Evolutionary conservation across 2,797 vertebrate species (phyloP), one percentile per base, ranked within the genome.

Genomic region (Trachurus trachurus): DNA sequence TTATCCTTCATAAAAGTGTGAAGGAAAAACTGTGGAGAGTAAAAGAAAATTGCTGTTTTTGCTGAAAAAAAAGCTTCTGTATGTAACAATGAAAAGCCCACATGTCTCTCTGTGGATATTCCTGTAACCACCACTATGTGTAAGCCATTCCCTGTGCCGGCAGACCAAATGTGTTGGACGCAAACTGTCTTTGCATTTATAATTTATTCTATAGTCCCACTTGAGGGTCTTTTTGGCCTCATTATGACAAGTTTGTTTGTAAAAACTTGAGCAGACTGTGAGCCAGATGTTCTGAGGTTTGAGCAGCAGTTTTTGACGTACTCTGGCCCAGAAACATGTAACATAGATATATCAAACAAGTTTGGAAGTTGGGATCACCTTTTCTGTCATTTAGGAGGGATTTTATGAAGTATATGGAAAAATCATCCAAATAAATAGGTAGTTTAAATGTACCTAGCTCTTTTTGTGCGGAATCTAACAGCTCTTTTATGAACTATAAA

Each of bases 151-250:
- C 34, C 5, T 37, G 61, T 66, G 68, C 54, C 66, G 66, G 52
- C 9, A 45, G 54, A 65, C 54, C 39, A 65, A 78, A 75, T 66
- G 53, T 19, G 39, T 69, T 64, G 29, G 31, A 77, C 78, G 80
- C 21, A 70, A 82, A 84, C 63, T 47, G 39, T 75, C 60, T 81
- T 56, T 62, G 67, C 65, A 57, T 69, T 71, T 69, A 74, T 66
- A 44, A 83, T 66, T 66, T 53, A 63, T 76, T 82, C 61, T 56
- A 16, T 31, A 60, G 66, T 77, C 42, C 45, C 54, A 83, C 66
- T 81, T 74, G 11, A 79, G 64, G 62, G 59, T 84, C 39, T 70
- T 77, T 76, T 70, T 81, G 44, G 70, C 72, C 83, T 81, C 74
- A 80, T 82, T 80, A 72, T 61, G 22, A 78, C 68, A 83, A 29